phyloP scores from a whole-genome alignment of 1,140 invertebrate genomes.

The Macrotrachela quadricornifera region DNA sequence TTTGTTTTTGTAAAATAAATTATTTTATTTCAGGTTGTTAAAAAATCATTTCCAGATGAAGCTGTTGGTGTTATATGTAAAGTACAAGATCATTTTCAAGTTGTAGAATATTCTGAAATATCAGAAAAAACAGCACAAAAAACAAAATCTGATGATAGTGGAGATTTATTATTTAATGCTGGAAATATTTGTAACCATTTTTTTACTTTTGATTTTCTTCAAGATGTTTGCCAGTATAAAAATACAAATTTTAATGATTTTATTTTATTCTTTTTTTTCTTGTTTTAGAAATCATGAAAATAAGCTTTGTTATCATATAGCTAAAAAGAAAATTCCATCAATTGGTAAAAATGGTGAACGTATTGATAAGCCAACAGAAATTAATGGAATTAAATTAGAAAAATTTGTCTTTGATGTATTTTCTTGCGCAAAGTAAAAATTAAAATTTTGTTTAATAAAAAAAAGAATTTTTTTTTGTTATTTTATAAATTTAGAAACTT shows the following conservation, averaged over 20 bases:
- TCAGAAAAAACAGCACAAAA: slow-evolving; percentile 36
- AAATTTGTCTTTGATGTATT: slow-evolving; percentile 99
- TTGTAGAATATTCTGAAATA: slow-evolving; percentile 90
- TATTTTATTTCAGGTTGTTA: slow-evolving; percentile 37
- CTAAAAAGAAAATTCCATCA: slow-evolving; percentile 87
- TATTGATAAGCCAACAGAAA: slow-evolving; percentile 44
- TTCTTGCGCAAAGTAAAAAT: slow-evolving; percentile 50
- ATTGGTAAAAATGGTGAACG: slow-evolving; percentile 46
- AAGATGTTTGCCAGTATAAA: slow-evolving; percentile 33
- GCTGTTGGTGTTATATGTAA: slow-evolving; percentile 83
- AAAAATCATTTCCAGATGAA: slow-evolving; percentile 69
- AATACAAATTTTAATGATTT: not conserved
- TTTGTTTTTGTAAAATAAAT: too few relatives aligned
- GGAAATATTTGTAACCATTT: slow-evolving; percentile 98
- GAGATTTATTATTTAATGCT: slow-evolving; percentile 63
- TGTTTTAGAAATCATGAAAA: slow-evolving; percentile 16
- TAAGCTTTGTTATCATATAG: slow-evolving; percentile 67
- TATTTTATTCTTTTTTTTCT: not conserved
- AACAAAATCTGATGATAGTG: slow-evolving; percentile 59
- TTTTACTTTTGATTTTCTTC: slow-evolving; percentile 66
- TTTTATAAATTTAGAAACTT: slow-evolving; percentile 58
- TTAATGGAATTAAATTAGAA: slow-evolving; percentile 94
- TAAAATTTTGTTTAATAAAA: too few relatives aligned
- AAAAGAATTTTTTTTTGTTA: too few relatives aligned
- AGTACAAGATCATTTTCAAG: slow-evolving; percentile 58